These are phyloP conservation scores for Trypoxylon attenuatum DNA, from an alignment of 2,888 invertebrate genomes.

Conservation along the genomic window DNA sequence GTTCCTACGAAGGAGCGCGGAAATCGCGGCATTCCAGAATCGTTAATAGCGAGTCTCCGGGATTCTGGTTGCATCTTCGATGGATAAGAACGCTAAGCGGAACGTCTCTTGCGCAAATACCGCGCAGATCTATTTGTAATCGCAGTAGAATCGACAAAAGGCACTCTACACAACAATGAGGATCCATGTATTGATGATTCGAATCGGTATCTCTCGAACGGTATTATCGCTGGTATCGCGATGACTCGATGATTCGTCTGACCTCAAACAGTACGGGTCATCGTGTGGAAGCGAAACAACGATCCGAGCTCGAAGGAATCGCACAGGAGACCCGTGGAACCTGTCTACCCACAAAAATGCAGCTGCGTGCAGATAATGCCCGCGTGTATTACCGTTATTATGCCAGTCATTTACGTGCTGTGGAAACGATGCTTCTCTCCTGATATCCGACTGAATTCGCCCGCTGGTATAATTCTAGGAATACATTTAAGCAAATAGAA, in stretches of 20 bases:
- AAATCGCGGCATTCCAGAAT: too few relatives aligned
- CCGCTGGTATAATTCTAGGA: too few relatives aligned
- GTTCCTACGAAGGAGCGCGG: too few relatives aligned
- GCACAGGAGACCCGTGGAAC: constrained; percentile 34
- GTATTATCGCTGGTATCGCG: constrained; percentile 28
- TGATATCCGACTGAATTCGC: constrained; percentile 21
- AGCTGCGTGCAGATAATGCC: constrained; percentile 72
- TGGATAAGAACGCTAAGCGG: neutral
- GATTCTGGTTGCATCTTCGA: too few relatives aligned
- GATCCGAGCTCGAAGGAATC: constrained; percentile 16
- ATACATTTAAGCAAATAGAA: constrained; percentile 56
- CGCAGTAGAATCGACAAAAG: neutral
- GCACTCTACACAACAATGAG: neutral
- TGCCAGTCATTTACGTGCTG: constrained; percentile 63
- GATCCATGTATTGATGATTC: neutral
- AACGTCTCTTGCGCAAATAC: neutral
- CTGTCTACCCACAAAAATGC: constrained; percentile 59
- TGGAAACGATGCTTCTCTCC: constrained; percentile 49
- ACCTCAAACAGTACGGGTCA: constrained; percentile 49
- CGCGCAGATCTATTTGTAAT: neutral
- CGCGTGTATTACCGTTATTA: constrained; percentile 67
- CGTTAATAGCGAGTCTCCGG: too few relatives aligned
- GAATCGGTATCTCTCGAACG: constrained; percentile 8
- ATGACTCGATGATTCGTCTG: constrained; percentile 42
- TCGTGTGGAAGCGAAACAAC: constrained; percentile 44